Evolutionary conservation across 2,113 vertebrate species (phyloP), one percentile per base, ranked within the genome.

Genomic region (Noturus placidus): DNA sequence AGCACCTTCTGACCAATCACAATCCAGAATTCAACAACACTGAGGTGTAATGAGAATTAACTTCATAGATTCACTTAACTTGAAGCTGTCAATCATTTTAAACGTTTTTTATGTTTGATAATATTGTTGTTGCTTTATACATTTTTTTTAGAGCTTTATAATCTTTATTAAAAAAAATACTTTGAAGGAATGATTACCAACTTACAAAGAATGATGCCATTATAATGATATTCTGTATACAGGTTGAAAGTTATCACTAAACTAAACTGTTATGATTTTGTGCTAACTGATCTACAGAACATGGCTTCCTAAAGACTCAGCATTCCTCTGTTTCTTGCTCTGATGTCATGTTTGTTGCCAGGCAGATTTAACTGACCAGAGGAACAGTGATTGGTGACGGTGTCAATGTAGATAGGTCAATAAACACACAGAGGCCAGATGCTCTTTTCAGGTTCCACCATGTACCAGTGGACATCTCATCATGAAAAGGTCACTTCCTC

Each of bases 401-500:
- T 82, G 79, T 22, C 27, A 27, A 65, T 42, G 19, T 67, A 65
- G 42, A 74, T 46, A 30, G 20, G 52, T 42, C 56, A 54, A 42
- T 74, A 59, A 85, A 79, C 87, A 88, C 80, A 76, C 54, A 33
- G n/a, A 69, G 50, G 84, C 74, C 89, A 91, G 88, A 91, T 90
- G 88, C 77, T 86, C 88, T 89, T 65, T 89, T 89, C 61, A 82
- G 86, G 83, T 86, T 72, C 69, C 69, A 83, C 72, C 74, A 79
- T 77, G 54, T 76, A 82, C 67, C 80, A 85, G 46, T 46, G 88
- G 86, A 74, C 86, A 86, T 82, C 70, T 82, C 80, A 82, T 82
- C 63, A 89, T 61, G 46, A 81, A 88, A 91, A 90, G 91, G 88
- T 90, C 87, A 89, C 30, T 59, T 65, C 54, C 13, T 65, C 57